phyloP scores from a whole-genome alignment of 2,888 invertebrate species.

The Spialia ferax region DNA sequence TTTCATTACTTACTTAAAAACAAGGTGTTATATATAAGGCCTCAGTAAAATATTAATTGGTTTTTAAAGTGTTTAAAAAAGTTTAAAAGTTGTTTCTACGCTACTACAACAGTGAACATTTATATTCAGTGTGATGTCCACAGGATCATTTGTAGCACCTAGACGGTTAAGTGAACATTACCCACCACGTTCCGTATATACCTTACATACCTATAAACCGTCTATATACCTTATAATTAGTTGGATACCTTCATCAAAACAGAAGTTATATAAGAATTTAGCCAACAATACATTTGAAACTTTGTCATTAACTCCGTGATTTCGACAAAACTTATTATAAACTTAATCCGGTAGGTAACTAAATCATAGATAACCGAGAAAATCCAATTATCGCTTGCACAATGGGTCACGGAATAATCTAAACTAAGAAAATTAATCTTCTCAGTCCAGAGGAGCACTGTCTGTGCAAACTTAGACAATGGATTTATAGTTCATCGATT shows the following conservation, averaged over 20 bases:
- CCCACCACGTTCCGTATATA: not conserved
- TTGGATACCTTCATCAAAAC: not conserved
- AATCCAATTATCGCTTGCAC: conserved; percentile 86
- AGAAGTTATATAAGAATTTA: not conserved
- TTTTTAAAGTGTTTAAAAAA: no score
- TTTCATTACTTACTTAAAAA: no score
- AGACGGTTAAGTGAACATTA: not conserved
- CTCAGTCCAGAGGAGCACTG: conserved; percentile 82
- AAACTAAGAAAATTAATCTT: conserved; percentile 87
- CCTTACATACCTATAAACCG: no score
- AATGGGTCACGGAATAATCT: conserved; percentile 87
- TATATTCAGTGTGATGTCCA: conserved; percentile 1
- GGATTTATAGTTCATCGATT: conserved; percentile 86
- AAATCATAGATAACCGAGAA: conserved; percentile 73
- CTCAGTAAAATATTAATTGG: not conserved
- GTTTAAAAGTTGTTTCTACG: not conserved
- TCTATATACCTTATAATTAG: no score
- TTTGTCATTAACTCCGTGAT: conserved; percentile 14
- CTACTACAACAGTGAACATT: not conserved
- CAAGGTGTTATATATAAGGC: not conserved
- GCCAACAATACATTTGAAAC: not conserved
- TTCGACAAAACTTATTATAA: conserved; percentile 29
- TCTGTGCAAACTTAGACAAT: conserved; percentile 86
- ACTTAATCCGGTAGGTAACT: conserved; percentile 70
- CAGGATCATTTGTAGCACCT: not conserved